Base-by-base conservation (phyloP, 2,888 invertebrate genomes). In the Oithona nana region DNA sequence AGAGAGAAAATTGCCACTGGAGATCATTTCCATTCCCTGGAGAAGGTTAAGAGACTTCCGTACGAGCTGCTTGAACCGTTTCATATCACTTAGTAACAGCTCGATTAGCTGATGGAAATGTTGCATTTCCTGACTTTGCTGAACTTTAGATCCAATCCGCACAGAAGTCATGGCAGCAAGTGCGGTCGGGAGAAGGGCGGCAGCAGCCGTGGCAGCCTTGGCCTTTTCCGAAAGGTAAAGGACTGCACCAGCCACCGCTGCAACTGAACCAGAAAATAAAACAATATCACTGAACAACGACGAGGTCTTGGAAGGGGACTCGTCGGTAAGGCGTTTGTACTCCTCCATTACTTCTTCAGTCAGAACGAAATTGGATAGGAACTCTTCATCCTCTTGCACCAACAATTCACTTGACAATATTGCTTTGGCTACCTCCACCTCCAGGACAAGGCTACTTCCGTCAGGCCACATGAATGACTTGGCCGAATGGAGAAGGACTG, bases 321-420 rank as follows among this genome's bases (percentile, higher is more conserved):
- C 24, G 16, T 29, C 16, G 2, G 31, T 30, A n/a, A 30, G 29
- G 4, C 22, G 20, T 31, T 61, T 52, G 8, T 54, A 26, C 1
- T 28, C 49, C 16, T 22, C 61, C 16, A 61, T 13, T 2, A 29
- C 28, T 8, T 59, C 59, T 24, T 59, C 59, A 13, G 52, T 49
- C 13, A 61, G 28, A 30, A 61, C 30, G 49, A 54, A 61, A 29
- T 61, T 61, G 6, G 22, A 20, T 4, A 61, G 52, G 49, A 61
- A 61, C n/a, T 61, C 61, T 30, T 61, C 61, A 30, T 61, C 61
- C 22, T 61, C 57, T n/a, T 31, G 31, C 1, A 57, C 57, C 30
- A 57, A 39, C 1, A 57, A 20, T 11, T 30, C 30, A 1, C 31
- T 31, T n/a, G n/a, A n/a, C 1, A 57, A 3, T n/a, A 57, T 29